These are phyloP conservation scores for Drosophila buzzatii DNA, from an alignment of 2,888 invertebrate species.

Conservation along the genomic window DNA sequence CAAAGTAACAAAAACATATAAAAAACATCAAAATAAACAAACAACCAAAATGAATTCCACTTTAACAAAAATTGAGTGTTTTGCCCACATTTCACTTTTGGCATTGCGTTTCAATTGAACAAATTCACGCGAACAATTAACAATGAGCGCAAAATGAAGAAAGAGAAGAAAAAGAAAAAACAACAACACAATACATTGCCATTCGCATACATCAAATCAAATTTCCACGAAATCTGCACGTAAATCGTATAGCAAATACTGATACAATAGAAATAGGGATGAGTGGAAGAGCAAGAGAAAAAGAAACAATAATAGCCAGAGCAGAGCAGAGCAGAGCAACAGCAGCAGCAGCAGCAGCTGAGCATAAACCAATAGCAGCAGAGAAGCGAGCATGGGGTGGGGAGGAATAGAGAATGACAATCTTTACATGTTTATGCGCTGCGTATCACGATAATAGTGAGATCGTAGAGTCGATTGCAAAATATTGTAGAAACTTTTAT, in stretches of 20 bases:
- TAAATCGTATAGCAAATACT: constrained; percentile 57
- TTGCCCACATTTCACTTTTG: constrained; percentile 81
- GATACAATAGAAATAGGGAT: constrained; percentile 47
- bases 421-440: constrained; percentile 24
- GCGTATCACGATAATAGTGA: constrained; percentile 13
- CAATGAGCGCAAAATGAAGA: constrained; percentile 58
- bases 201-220: constrained; percentile 44
- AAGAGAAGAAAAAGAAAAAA: constrained; percentile 36
- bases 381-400: background rate
- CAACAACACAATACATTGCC: constrained; percentile 19
- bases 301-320: constrained; percentile 31
- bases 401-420: constrained; percentile 11
- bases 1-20: constrained; percentile 16
- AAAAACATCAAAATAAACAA: constrained; percentile 17
- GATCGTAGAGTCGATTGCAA: background rate
- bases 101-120: constrained; percentile 80
- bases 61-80: constrained; percentile 69
- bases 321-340: constrained; percentile 25
- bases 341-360: constrained; percentile 42
- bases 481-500: background rate
- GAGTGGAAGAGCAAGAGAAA: constrained; percentile 9
- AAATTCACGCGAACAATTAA: constrained; percentile 84
- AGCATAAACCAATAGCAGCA: constrained; percentile 18
- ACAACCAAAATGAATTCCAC: constrained; percentile 47
- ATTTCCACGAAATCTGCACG: constrained; percentile 68